Percentiles rank a stretch among this genome's conserved stretches.
Evolutionary conservation across 2,888 invertebrate genomes (phyloP).

Genomic region (Mythimna impura): DNA sequence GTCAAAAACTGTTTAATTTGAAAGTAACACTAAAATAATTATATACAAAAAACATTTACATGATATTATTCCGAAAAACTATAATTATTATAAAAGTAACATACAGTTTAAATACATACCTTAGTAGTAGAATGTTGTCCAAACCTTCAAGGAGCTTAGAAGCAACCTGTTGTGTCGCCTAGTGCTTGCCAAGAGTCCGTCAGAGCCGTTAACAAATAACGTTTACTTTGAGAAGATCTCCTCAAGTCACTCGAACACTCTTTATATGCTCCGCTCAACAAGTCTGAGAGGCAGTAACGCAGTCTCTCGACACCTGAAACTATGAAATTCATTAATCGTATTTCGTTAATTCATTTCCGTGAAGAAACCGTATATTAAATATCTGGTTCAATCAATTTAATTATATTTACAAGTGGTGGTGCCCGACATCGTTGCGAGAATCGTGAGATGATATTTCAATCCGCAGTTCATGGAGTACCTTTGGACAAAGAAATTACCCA

Average conservation of each 20-base stretch:
- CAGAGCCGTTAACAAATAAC: not conserved
- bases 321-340: not conserved
- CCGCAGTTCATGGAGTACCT: constrained; percentile 3
- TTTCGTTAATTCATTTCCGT: too few relatives aligned
- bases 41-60: not conserved
- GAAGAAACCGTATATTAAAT: not conserved
- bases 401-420: not conserved
- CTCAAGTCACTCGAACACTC: not conserved
- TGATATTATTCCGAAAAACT: not conserved
- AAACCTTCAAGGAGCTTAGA: not conserved
- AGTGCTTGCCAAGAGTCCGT: not conserved
- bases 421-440: not conserved
- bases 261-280: too few relatives aligned
- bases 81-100: not conserved
- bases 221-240: not conserved
- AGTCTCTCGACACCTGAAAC: not conserved
- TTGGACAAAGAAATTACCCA: constrained; percentile 18
- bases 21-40: too few relatives aligned
- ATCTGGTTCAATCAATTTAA: not conserved
- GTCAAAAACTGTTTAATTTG: too few relatives aligned
- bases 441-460: not conserved
- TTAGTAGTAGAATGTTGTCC: not conserved
- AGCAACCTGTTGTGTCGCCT: constrained; percentile 47
- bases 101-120: not conserved
- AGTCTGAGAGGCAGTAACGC: too few relatives aligned